Base-by-base conservation (phyloP, 2,888 invertebrate genomes). In the Leptopilina syphax region DNA sequence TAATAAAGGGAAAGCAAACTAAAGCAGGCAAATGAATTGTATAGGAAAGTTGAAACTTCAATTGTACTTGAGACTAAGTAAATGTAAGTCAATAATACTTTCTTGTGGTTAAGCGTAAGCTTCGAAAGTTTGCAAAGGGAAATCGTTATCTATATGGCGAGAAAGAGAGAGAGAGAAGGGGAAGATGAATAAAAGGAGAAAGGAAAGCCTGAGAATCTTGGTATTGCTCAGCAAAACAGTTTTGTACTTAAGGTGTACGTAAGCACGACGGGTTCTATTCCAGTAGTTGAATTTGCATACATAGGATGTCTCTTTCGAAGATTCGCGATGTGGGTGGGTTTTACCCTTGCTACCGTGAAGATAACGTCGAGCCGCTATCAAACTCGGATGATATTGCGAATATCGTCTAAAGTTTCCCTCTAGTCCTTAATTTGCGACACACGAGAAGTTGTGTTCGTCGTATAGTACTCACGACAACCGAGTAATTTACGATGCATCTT, bases 211-310 rank as follows among this genome's bases (percentile, higher is more conserved):
- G 54, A 67, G 70, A 34, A 60, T 76, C 60, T 50, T 60, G 44
- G 80, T 77, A 50, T n/a, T 47, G 50, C 70, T 65, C 60, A 66
- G 65, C 81, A 70, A 80, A 82, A 73, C 18, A 73, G 57, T 60
- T 73, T 60, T 73, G 73, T 73, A 73, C 41, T 73, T 73, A 60
- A 73, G 41, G 73, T 73, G 57, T 41, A 73, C 57, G 27, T 70
- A 73, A 73, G 57, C 73, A 73, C 1, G 57, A 12, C 57, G 57
- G 34, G 9, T 73, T n/a, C 57, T 73, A 73, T 73, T 73, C 73
- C 57, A 60, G 73, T 73, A 73, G 54, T 73, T 41, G 57, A 73
- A 73, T 73, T 73, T 73, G 73, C 73, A 73, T 73, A 73, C 73
- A 57, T 73, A 73, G 73, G 57, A 73, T 73, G 73, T 73, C 73